phyloP scores from a whole-genome alignment of 2,797 vertebrate genomes.

The Siniperca scherzeri region DNA sequence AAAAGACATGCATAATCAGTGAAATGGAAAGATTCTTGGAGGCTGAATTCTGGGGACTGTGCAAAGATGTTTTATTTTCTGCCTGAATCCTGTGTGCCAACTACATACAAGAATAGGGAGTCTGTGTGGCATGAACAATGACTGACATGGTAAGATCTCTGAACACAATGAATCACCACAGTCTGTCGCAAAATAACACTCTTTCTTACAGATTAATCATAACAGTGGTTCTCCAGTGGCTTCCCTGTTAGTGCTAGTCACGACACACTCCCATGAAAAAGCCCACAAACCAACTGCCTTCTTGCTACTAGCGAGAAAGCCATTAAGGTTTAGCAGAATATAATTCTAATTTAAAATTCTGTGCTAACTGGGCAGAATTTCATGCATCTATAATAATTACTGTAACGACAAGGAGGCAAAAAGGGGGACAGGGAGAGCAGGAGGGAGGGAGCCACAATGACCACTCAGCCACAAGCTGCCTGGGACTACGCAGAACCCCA shows the following conservation, averaged over 20 bases:
- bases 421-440: slow-evolving; percentile 28
- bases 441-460: slow-evolving; percentile 73
- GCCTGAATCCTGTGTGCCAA: slow-evolving; percentile 41
- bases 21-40: slow-evolving; percentile 68
- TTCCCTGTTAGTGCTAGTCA: slow-evolving; percentile 75
- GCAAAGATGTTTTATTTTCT: slow-evolving; percentile 38
- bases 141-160: slow-evolving; percentile 72
- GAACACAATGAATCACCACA: slow-evolving; percentile 75
- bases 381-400: slow-evolving; percentile 67
- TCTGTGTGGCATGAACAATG: slow-evolving; percentile 73
- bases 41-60: slow-evolving; percentile 55
- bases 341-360: slow-evolving; percentile 31
- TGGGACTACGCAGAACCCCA: slow-evolving; percentile 74
- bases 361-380: slow-evolving; percentile 52
- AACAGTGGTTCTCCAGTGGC: slow-evolving; percentile 65
- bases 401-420: slow-evolving; percentile 57
- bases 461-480: slow-evolving; percentile 84
- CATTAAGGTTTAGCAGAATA: slow-evolving; percentile 43
- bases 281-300: slow-evolving; percentile 53
- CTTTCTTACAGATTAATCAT: slow-evolving; percentile 76
- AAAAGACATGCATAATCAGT: slow-evolving; percentile 70
- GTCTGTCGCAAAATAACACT: slow-evolving; percentile 58
- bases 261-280: slow-evolving; percentile 66
- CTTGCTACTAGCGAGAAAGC: slow-evolving; percentile 32
- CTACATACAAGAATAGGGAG: slow-evolving; percentile 60